Percentiles rank a stretch among this genome's conserved stretches.
Conservation (phyloP, 1,140 invertebrate species). For the Agrypnia vestita region DNA sequence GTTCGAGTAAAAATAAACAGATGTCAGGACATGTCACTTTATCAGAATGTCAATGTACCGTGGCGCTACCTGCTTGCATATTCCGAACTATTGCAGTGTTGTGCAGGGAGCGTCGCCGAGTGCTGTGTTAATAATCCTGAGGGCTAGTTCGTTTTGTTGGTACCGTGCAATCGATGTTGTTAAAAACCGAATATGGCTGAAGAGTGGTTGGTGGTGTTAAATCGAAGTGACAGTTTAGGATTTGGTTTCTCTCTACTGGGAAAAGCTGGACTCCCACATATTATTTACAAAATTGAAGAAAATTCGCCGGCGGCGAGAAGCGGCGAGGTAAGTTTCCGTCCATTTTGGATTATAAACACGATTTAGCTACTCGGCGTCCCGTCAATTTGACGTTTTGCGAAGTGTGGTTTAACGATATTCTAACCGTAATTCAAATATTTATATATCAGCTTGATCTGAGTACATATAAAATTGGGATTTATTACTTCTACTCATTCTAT, state of each 20-base stretch:
- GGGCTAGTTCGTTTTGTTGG: constrained; percentile 50
- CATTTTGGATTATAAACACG: constrained; percentile 61
- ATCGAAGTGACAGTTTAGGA: constrained; percentile 86
- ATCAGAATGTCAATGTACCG: not conserved
- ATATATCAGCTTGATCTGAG: not conserved
- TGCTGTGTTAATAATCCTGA: constrained; percentile 25
- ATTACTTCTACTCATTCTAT: constrained; percentile 5
- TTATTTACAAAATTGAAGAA: constrained; percentile 93
- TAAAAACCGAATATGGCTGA: constrained; percentile 83
- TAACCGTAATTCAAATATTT: constrained; percentile 6
- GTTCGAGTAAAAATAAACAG: no score
- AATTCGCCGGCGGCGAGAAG: constrained; percentile 92
- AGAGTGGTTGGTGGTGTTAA: constrained; percentile 88
- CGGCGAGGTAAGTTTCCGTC: constrained; percentile 82
- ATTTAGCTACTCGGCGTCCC: constrained; percentile 53
- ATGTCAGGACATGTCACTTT: no score
- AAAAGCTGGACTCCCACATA: constrained; percentile 89
- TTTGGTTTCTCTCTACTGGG: constrained; percentile 92
- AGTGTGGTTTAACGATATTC: constrained; percentile 39
- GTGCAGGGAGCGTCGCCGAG: constrained; percentile 31
- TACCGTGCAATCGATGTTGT: constrained; percentile 68
- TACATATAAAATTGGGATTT: not conserved
- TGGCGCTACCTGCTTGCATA: constrained; percentile 42
- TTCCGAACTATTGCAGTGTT: constrained; percentile 42
- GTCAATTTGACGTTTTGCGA: constrained; percentile 58